Base-by-base conservation (phyloP, 2,888 invertebrate genomes). In the Habroteleia sp. region DNA sequence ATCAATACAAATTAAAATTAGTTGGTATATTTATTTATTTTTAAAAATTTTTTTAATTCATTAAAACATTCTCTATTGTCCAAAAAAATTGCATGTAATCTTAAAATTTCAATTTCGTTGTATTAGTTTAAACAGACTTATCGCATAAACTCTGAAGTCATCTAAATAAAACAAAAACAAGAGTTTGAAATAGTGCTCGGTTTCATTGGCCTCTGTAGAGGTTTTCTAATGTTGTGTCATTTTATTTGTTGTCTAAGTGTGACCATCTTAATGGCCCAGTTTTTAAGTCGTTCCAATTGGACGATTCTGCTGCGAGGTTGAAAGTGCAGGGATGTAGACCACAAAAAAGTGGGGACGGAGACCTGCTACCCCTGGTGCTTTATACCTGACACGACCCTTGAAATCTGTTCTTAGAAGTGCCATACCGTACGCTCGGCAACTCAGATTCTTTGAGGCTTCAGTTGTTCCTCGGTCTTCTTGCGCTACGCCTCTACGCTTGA, bases 351-450 rank as follows among this genome's bases (percentile, higher is more conserved):
- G 54, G 73, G 60, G 76, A 54, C 54, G 37, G 29, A 58, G 62
- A 76, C 68, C 72, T 71, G 72, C 81, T 78, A 81, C 82, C 83
- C 80, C 79, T n/a, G 63, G 33, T 73, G 77, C 72, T 80, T 80
- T 79, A 77, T 83, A 84, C 84, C 83, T 85, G 82, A 80, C 80
- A 77, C 81, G 82, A 84, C 81, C 83, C 83, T 82, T 77, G 78
- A 83, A 85, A 85, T 84, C 81, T 82, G 78, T 84, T 85, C 83
- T 79, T 54, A 76, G 82, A 84, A 84, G 81, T 79, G 65, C 72
- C 72, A 78, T 66, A 60, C 46, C 29, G 60, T 48, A 33, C 68
- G 62, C 31, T 68, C 74, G 41, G 50, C 33, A 68, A 54, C 68
- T 20, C 13, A 62, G 29, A 48, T 62, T 62, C 74, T 79, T 75